Percentiles rank a stretch among this genome's conserved stretches.
Conservation (phyloP, 64 coral and sea anemone species). For the Dendrophyllia cribrosa region DNA sequence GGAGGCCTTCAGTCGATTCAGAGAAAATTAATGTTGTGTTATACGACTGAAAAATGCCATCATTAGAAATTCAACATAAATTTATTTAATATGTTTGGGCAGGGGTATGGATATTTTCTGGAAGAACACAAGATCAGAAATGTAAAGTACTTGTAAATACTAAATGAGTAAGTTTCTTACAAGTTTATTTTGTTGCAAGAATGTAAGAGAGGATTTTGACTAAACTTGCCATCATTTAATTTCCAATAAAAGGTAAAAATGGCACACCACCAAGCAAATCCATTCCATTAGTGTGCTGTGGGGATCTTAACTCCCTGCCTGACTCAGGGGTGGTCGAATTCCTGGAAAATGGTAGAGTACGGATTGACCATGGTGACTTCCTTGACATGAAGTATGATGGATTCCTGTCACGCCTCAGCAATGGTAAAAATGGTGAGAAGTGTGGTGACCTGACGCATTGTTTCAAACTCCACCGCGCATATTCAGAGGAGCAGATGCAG, state of each 20-base stretch:
- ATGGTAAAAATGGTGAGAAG: slow-evolving; percentile 86
- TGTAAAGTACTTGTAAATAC: too few relatives aligned
- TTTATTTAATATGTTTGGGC: too few relatives aligned
- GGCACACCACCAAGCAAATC: slow-evolving; percentile 86
- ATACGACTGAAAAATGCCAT: too few relatives aligned
- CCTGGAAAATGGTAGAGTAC: slow-evolving; percentile 94
- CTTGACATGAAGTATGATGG: slow-evolving; percentile 94
- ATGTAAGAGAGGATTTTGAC: too few relatives aligned
- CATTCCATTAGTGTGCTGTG: slow-evolving; percentile 93
- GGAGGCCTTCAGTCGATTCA: too few relatives aligned
- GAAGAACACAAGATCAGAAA: too few relatives aligned
- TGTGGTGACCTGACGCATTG: slow-evolving; percentile 86
- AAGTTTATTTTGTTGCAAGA: too few relatives aligned
- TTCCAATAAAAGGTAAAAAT: slow-evolving; percentile 84
- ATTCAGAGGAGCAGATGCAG: slow-evolving; percentile 78
- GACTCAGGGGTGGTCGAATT: slow-evolving; percentile 94
- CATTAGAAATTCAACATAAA: too few relatives aligned
- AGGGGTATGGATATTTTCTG: too few relatives aligned
- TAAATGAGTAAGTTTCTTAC: too few relatives aligned
- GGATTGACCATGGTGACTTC: slow-evolving; percentile 91
- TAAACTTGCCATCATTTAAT: background rate
- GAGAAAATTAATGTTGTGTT: too few relatives aligned
- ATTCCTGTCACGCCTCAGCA: slow-evolving; percentile 90
- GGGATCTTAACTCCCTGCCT: slow-evolving; percentile 95
- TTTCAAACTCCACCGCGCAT: slow-evolving; percentile 88